Base-by-base conservation (phyloP, 2,797 vertebrate genomes). In the Falco peregrinus region DNA sequence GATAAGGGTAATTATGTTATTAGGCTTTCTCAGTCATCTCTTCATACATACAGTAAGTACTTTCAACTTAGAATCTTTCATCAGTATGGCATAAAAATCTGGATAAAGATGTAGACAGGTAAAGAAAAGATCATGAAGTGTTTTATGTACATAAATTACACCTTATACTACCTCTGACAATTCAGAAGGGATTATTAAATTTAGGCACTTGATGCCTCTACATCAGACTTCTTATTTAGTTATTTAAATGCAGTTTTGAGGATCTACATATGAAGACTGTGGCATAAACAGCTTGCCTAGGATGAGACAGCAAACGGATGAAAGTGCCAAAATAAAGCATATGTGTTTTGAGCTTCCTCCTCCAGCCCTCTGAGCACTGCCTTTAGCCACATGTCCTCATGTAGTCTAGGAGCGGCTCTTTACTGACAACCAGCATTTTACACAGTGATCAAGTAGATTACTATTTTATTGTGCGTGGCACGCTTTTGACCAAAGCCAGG, bases 1-100 rank as follows among this genome's bases (percentile, higher is more conserved):
- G 86, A 96, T 94, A 96, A 94, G 24, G 37, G 47, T 74, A 85
- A 96, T 97, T 92, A 93, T 68, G 69, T 13, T 84, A 83, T 96
- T 92, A 89, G 61, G 35, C 21, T 89, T 93, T 90, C 84, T 90
- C 75, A 93, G 70, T 47, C 37, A 65, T 74, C 56, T 93, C 64
- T 93, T 95, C 57, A 56, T 85, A 69, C 43, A 69, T 28, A 75
- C 13, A 64, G 35, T 57, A 95, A 94, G 90, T 89, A 73, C 79
- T 87, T 95, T 84, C 77, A 90, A 63, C 51, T 61, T 60, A n/a
- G n/a, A 87, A 64, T 74, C 31, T 48, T 86, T 94, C 84, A 87
- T 59, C 75, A 83, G 41, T 13, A 41, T 69, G 57, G 21, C 47
- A 89, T 57, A 87, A 87, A 93, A 93, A 77, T 87, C 41, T 78